Evolutionary conservation across 2,113 vertebrate genomes (phyloP).

Genomic region (Hemibagrus wyckioides): DNA sequence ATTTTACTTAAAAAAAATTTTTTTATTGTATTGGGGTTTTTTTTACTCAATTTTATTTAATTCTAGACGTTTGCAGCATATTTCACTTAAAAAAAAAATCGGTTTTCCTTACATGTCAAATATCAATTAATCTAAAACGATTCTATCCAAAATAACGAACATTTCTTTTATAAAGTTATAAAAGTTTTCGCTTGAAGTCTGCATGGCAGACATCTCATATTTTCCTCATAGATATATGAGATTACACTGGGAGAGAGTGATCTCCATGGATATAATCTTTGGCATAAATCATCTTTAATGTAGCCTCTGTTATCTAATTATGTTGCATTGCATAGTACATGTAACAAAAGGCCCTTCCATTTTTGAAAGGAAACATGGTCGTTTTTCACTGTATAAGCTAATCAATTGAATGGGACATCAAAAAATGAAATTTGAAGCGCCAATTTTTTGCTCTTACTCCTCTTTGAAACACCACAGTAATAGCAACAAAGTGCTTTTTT

Average conservation of each 20-base stretch:
- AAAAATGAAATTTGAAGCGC: slow-evolving; percentile 67
- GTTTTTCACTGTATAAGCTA: slow-evolving; percentile 62
- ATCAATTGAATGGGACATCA: slow-evolving; percentile 69
- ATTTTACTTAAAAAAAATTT: neutral
- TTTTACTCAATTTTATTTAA: slow-evolving; percentile 7
- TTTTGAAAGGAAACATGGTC: slow-evolving; percentile 61
- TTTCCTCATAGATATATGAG: slow-evolving; percentile 42
- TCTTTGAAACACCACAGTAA: slow-evolving; percentile 76
- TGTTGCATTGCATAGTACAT: slow-evolving; percentile 62
- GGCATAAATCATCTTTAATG: slow-evolving; percentile 66
- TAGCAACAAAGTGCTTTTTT: slow-evolving; percentile 81
- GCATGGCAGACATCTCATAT: slow-evolving; percentile 46
- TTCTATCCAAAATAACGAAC: slow-evolving; percentile 43
- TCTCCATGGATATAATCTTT: slow-evolving; percentile 63
- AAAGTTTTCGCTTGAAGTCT: slow-evolving; percentile 49
- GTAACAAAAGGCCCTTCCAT: slow-evolving; percentile 64
- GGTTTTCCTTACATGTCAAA: slow-evolving; percentile 28
- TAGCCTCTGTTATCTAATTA: slow-evolving; percentile 72
- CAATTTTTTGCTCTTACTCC: slow-evolving; percentile 63
- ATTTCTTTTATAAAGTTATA: slow-evolving; percentile 33
- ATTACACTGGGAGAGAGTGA: slow-evolving; percentile 67
- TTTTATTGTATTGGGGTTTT: neutral
- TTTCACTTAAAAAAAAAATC: slow-evolving; percentile 6
- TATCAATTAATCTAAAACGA: slow-evolving; percentile 41
- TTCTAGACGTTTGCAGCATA: neutral